These are phyloP conservation scores for Iphiclides podalirius DNA, from an alignment of 2,888 invertebrate genomes.

Conservation along the genomic window DNA sequence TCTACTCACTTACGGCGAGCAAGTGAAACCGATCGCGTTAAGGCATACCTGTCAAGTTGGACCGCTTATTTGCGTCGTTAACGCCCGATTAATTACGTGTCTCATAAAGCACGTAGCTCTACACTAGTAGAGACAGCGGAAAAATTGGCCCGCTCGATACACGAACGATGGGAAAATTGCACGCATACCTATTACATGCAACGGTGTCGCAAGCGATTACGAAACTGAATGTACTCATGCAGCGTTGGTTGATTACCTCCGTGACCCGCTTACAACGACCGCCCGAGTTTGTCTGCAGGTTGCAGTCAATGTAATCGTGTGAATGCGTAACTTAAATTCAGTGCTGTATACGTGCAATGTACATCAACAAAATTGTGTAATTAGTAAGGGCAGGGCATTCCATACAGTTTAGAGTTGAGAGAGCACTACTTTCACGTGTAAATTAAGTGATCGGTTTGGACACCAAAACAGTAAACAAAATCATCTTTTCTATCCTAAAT, in stretches of 20 bases:
- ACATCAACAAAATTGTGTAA: too few relatives aligned
- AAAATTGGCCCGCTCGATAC: too few relatives aligned
- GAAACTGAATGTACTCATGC: background rate
- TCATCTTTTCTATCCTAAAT: too few relatives aligned
- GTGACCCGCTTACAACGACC: conserved; percentile 7
- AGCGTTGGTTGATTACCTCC: conserved; percentile 3
- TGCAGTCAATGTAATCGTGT: background rate
- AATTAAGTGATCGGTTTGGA: too few relatives aligned
- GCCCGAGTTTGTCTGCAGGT: conserved; percentile 4
- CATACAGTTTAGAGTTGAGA: too few relatives aligned
- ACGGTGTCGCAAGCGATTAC: background rate
- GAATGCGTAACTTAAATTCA: conserved; percentile 3
- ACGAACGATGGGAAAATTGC: conserved; percentile 15
- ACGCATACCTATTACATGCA: conserved; percentile 2
- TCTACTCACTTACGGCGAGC: background rate
- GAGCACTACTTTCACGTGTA: too few relatives aligned
- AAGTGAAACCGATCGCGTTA: conserved; percentile 12
- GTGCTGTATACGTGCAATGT: background rate
- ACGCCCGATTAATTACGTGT: conserved; percentile 11
- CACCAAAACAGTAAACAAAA: too few relatives aligned
- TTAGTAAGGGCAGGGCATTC: too few relatives aligned
- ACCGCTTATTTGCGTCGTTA: conserved; percentile 8
- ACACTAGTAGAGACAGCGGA: too few relatives aligned
- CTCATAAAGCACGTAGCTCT: too few relatives aligned
- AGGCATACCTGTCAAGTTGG: conserved; percentile 14